Evolutionary conservation across 2,797 vertebrate genomes (phyloP).

Genomic region (Muscicapa striata): DNA sequence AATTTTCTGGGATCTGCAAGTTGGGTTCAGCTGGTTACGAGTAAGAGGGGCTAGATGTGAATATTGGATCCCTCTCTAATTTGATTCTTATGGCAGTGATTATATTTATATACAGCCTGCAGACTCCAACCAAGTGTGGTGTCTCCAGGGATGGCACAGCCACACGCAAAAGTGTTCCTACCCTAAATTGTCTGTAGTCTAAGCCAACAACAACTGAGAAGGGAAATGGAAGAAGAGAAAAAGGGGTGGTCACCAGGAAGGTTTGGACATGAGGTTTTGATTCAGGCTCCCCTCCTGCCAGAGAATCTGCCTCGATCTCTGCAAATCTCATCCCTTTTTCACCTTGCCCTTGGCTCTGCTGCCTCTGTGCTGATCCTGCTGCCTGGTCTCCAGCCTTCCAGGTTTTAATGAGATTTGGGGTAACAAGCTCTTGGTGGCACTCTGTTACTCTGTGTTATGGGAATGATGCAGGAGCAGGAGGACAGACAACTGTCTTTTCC

Average conservation of each 20-base stretch:
- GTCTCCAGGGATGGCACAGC: constrained; percentile 63
- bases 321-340: not conserved
- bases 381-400: not conserved
- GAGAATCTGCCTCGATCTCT: constrained; percentile 6
- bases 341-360: not conserved
- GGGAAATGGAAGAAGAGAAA: constrained; percentile 62
- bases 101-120: constrained; percentile 64
- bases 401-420: not conserved
- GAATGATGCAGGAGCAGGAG: not conserved
- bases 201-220: constrained; percentile 65
- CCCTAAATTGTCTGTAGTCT: constrained; percentile 54
- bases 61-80: constrained; percentile 60
- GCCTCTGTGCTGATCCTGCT: not conserved
- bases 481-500: not conserved
- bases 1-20: constrained; percentile 57
- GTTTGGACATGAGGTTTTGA: constrained; percentile 39
- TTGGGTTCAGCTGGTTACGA: constrained; percentile 47
- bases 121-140: constrained; percentile 63
- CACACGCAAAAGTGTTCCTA: constrained; percentile 63
- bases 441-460: accelerated
- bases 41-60: constrained; percentile 45
- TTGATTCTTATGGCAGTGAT: constrained; percentile 65
- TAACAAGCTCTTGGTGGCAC: not conserved
- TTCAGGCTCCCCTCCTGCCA: not conserved
- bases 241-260: constrained; percentile 42